A percentile compares a stretch with the other conserved stretches of the same genome.
Conservation (phyloP, 2,888 invertebrate species). For the Clanis bilineata region DNA sequence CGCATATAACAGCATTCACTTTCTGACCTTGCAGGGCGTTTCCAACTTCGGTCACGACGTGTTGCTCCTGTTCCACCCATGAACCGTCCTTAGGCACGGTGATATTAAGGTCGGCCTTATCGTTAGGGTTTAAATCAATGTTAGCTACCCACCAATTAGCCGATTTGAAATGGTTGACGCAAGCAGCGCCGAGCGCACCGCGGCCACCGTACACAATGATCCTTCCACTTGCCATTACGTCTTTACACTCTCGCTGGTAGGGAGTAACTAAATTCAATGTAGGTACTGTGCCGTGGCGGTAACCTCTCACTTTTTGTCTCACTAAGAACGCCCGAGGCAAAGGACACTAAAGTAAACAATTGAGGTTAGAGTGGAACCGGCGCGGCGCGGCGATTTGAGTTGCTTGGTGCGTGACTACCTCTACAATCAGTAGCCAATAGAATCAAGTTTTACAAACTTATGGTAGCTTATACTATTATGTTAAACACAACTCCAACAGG, state of each 20-base stretch:
- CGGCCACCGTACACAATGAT: constrained; percentile 97
- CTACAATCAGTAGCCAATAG: no score
- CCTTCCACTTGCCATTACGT: constrained; percentile 84
- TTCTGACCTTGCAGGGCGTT: constrained; percentile 88
- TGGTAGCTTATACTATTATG: neutral
- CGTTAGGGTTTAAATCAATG: constrained; percentile 92
- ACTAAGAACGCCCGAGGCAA: constrained; percentile 26
- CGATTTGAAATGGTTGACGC: constrained; percentile 93
- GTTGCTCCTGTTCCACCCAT: constrained; percentile 90
- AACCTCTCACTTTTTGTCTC: constrained; percentile 69
- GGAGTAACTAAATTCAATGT: constrained; percentile 5
- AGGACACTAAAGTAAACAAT: constrained; percentile 33
- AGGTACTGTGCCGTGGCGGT: constrained; percentile 28
- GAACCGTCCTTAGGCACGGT: constrained; percentile 89
- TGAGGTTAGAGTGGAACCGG: neutral
- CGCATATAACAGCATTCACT: constrained; percentile 97
- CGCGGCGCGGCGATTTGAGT: neutral
- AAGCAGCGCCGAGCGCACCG: constrained; percentile 95
- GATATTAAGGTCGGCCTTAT: constrained; percentile 94
- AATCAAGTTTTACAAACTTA: constrained; percentile 15
- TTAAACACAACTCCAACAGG: neutral
- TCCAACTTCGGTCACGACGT: constrained; percentile 86
- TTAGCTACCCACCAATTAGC: constrained; percentile 96
- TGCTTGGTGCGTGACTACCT: neutral
- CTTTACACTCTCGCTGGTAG: constrained; percentile 24